phyloP scores from a whole-genome alignment of 2,113 vertebrate species.

The Mellivora capensis region DNA sequence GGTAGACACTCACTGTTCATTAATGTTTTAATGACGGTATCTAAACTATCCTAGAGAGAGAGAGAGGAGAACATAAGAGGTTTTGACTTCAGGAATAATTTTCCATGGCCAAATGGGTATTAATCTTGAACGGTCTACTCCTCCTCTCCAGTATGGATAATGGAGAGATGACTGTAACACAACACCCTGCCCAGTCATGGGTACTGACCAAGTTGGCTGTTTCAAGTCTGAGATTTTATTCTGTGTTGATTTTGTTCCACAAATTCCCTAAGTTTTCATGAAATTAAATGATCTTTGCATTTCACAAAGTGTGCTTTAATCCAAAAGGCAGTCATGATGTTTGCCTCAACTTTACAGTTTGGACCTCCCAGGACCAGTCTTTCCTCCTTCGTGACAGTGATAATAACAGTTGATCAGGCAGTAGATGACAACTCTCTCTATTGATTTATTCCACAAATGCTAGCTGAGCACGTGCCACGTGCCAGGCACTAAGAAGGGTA shows the following conservation, averaged over 20 bases:
- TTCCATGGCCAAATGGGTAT: not conserved
- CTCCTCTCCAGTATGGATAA: not conserved
- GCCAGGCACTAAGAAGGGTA: not conserved
- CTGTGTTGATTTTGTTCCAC: not conserved
- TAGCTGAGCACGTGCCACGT: not conserved
- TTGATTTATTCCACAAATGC: not conserved
- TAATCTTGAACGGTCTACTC: not conserved
- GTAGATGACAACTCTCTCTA: not conserved
- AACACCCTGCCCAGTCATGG: rapidly evolving
- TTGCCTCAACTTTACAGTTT: not conserved
- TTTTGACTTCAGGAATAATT: not conserved
- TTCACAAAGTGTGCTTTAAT: not conserved
- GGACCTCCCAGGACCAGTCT: not conserved
- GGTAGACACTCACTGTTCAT: not conserved
- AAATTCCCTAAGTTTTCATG: not conserved
- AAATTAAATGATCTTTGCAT: not conserved
- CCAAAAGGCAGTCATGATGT: not conserved
- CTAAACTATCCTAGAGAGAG: not conserved
- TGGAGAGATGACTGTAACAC: not conserved
- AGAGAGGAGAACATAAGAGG: not conserved
- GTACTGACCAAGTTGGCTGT: not conserved
- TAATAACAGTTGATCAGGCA: not conserved
- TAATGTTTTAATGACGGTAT: not conserved
- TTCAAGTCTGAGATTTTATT: not conserved
- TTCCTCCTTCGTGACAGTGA: not conserved